These are phyloP conservation scores for Acanthornis magna DNA, from an alignment of 2,797 vertebrate genomes.

Conservation along the genomic window DNA sequence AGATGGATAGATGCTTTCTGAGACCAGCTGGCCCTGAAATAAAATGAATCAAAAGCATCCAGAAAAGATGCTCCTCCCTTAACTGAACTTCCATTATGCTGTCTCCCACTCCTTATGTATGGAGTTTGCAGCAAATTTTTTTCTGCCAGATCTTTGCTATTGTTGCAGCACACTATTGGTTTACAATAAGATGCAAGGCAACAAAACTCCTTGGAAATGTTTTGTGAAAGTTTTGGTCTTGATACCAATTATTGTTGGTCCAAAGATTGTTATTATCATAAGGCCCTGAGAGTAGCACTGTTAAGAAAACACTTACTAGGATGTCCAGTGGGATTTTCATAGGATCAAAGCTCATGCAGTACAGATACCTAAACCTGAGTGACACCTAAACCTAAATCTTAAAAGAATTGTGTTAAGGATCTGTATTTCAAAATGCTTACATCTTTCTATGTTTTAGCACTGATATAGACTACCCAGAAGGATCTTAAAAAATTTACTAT, in stretches of 20 bases:
- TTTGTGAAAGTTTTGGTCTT: not conserved
- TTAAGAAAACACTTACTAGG: not conserved
- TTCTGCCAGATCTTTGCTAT: not conserved
- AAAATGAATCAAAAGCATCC: not conserved
- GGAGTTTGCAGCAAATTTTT: not conserved
- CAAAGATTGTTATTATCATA: not conserved
- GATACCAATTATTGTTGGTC: not conserved
- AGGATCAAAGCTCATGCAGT: not conserved
- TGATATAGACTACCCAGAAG: not conserved
- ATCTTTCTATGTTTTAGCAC: not conserved
- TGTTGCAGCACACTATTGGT: not conserved
- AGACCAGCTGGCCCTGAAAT: not conserved
- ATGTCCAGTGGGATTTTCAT: not conserved
- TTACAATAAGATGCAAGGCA: not conserved
- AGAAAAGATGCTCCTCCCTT: not conserved
- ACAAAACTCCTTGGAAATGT: not conserved
- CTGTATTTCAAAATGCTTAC: not conserved
- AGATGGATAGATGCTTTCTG: not conserved
- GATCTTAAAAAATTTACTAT: fast-evolving
- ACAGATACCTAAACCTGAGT: not conserved
- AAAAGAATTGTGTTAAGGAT: not conserved
- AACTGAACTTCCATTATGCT: not conserved
- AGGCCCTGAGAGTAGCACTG: not conserved
- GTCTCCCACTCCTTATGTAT: not conserved
- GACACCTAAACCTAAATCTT: not conserved